Base-by-base conservation (phyloP, 1,140 invertebrate species). In the Tachypleus tridentatus region DNA sequence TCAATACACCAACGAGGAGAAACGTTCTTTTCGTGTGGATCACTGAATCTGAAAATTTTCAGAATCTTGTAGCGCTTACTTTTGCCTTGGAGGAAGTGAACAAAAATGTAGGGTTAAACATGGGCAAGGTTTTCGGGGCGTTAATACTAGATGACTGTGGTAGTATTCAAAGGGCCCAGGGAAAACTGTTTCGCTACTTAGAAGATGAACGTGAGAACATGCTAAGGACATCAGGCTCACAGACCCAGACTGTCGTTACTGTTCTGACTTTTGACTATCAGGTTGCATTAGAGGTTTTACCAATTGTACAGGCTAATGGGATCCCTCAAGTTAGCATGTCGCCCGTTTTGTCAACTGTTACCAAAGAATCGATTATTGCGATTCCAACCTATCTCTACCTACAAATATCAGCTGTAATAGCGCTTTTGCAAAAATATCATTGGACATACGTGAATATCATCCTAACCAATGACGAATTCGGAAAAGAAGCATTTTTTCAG, bases 141-240 rank as follows among this genome's bases (percentile, higher is more conserved):
- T 53, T 78, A 4, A 68, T 76, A 3, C 67, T 79, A 54, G 73
- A 74, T 58, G 70, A 72, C 64, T 75, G 73, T 57, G 66, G 69
- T 58, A 60, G 70, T 52, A 66, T 60, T 7, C 70, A 73, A 57
- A 66, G 71, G 62, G 73, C 71, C 4, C 60, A 72, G 50, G 70
- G 73, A 49, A 62, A 67, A 57, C 57, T 77, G 5, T 78, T 74
- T 64, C 75, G 72, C 57, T 70, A 76, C 10, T 71, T 79, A 48
- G 73, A 74, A 5, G 72, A 72, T 8, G 73, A 73, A 54, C 70
- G 70, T 7, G 59, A 59, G 8, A 11, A 56, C 4, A 51, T 3
- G 4, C n/a, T 10, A 8, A 7, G 11, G 5, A 48, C 56, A 9
- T 6, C 61, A 6, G 47, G 58, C 56, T 29, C 64, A 11, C 60